A percentile compares a stretch with the other conserved stretches of the same genome.
phyloP scores from a whole-genome alignment of 2,113 vertebrate genomes.

The Lucifuga dentata region DNA sequence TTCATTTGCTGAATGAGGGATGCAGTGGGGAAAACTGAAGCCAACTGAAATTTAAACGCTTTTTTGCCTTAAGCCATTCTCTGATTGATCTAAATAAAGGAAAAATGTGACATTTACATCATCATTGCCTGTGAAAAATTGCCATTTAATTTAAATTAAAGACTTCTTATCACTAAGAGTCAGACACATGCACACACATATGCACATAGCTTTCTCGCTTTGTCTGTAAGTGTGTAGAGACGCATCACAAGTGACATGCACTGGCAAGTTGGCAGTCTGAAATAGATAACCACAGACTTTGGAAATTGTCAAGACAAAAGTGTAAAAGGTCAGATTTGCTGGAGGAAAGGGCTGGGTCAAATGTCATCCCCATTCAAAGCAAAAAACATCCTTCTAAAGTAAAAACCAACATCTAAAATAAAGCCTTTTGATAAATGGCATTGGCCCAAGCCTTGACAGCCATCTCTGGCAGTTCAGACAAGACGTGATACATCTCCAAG shows the following conservation, averaged over 20 bases:
- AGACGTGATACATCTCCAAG: constrained; percentile 53
- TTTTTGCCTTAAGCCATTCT: background rate
- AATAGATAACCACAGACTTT: background rate
- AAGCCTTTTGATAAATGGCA: constrained; percentile 44
- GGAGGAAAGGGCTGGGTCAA: background rate
- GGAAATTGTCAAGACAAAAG: background rate
- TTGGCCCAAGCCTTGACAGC: constrained; percentile 38
- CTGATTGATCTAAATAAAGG: background rate
- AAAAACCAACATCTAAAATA: constrained; percentile 23
- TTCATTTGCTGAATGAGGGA: background rate
- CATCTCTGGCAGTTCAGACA: constrained; percentile 48
- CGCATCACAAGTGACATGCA: constrained; percentile 7
- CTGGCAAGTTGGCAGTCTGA: background rate
- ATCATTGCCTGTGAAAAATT: background rate
- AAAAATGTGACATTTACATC: background rate
- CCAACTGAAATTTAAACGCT: background rate
- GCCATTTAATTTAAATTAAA: background rate
- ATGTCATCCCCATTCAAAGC: background rate
- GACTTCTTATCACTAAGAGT: background rate
- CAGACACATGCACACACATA: constrained; percentile 15
- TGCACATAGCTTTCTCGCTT: constrained; percentile 39
- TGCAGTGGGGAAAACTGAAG: constrained; percentile 6
- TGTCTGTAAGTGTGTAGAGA: constrained; percentile 18
- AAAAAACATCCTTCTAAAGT: background rate
- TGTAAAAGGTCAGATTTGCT: background rate